phyloP scores from a whole-genome alignment of 1,140 invertebrate species.

The Thaumatotibia leucotreta region DNA sequence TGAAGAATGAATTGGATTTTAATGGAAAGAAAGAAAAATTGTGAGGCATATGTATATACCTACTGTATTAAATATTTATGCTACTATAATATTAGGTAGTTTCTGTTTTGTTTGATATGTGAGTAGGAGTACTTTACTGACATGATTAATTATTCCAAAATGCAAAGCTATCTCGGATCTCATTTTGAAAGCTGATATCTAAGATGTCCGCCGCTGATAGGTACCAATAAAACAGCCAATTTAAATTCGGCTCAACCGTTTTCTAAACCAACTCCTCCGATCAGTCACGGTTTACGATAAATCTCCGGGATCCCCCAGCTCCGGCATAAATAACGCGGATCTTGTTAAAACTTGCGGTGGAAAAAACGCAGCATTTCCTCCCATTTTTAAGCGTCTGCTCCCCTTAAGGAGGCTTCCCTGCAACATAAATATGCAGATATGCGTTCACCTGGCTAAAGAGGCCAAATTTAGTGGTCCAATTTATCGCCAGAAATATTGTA shows the following conservation, averaged over 20 bases:
- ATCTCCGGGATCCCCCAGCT: constrained; percentile 53
- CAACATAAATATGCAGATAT: constrained; percentile 75
- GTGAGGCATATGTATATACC: too few species aligned
- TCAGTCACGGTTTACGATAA: constrained; percentile 68
- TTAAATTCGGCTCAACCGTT: constrained; percentile 55
- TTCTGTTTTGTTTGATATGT: background rate
- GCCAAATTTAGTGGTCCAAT: constrained; percentile 67
- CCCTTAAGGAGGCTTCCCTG: constrained; percentile 64
- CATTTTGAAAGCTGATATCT: constrained; percentile 4
- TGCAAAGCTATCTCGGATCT: background rate
- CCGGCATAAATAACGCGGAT: constrained; percentile 70
- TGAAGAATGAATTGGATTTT: too few species aligned
- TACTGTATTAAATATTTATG: too few species aligned
- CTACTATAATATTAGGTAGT: too few species aligned
- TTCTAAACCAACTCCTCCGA: constrained; percentile 50
- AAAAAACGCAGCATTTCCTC: constrained; percentile 63
- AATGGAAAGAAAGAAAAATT: too few species aligned
- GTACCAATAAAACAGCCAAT: constrained; percentile 41
- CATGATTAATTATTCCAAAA: background rate
- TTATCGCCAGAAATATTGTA: constrained; percentile 71
- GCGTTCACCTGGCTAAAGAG: constrained; percentile 64
- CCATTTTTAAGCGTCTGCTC: constrained; percentile 65
- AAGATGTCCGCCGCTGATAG: background rate
- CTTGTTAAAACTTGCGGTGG: constrained; percentile 70
- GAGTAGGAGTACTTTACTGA: background rate